Conservation (phyloP, 2,888 invertebrate species). For the Drosophila lacicola region DNA sequence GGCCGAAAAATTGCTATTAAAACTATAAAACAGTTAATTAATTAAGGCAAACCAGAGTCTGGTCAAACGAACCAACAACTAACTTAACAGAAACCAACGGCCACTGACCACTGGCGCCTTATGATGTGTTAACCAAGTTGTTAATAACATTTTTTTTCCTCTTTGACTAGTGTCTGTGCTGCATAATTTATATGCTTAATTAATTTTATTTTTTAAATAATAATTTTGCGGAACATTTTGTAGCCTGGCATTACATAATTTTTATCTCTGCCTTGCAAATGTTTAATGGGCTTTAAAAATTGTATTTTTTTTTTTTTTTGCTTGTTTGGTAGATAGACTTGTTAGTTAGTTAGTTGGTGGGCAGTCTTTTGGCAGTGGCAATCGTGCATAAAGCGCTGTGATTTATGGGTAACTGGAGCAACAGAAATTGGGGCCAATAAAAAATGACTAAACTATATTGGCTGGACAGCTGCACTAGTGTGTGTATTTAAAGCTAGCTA, state of each 20-base stretch:
- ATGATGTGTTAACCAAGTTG: constrained; percentile 71
- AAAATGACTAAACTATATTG: constrained; percentile 23
- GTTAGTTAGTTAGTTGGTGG: constrained; percentile 28
- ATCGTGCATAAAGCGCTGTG: constrained; percentile 46
- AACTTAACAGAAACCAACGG: constrained; percentile 2
- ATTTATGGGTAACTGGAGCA: constrained; percentile 52
- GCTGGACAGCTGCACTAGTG: constrained; percentile 19
- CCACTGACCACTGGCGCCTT: constrained; percentile 46
- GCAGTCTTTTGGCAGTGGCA: constrained; percentile 39
- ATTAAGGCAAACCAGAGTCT: constrained; percentile 57
- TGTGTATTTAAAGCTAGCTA: constrained; percentile 13
- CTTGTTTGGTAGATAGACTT: constrained; percentile 22
- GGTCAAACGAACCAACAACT: constrained; percentile 15
- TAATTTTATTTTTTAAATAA: constrained; percentile 52
- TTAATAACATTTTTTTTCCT: constrained; percentile 58
- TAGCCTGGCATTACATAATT: constrained; percentile 58
- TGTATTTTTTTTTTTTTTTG: constrained; percentile 4
- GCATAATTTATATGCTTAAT: constrained; percentile 78
- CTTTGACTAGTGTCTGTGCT: constrained; percentile 33
- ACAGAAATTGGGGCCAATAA: constrained; percentile 13
- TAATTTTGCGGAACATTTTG: constrained; percentile 54
- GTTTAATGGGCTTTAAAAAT: constrained; percentile 43
- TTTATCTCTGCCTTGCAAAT: constrained; percentile 34
- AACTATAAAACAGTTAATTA: constrained; percentile 73
- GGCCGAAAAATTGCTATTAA: constrained; percentile 60